Base-by-base conservation (phyloP, 2,113 vertebrate species). In the Platichthys stellatus region DNA sequence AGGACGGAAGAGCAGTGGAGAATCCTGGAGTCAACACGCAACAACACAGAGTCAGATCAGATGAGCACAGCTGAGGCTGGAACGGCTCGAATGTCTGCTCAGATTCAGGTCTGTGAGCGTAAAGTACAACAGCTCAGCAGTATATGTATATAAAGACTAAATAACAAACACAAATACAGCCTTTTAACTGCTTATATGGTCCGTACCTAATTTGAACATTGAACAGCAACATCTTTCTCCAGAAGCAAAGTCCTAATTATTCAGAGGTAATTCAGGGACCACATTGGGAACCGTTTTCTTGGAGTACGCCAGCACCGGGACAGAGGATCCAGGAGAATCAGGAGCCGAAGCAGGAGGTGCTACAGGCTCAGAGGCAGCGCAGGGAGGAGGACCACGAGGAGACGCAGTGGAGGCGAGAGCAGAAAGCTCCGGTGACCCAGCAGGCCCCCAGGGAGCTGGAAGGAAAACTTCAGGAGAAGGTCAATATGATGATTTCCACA, bases 381-480 rank as follows among this genome's bases (percentile, higher is more conserved):
- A 85, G 86, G 40, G 93, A 95, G 0, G 79, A 81, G 2, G 95
- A 45, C 12, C n/a, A 96, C 54, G 93, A 96, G 1, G 82, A 82
- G 0, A 95, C 95, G 62, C 94, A 95, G 78, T 93, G 93, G 6
- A 88, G 87, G 11, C 81, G 94, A 64, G 96, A 96, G 68, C 95
- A 88, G 88, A 93, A 95, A 0, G 83, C 91, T 49, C 90, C 94
- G 2, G 90, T 96, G 82, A 96, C 93, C 31, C 94, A 96, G 61
- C 92, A 95, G 31, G 95, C 95, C 0, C 69, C 90, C 1, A 92
- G 95, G 68, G 94, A 93, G 54, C 79, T 97, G 24, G 80, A 90
- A 0, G 84, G 72, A 14, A 95, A 95, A 58, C 94, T 99, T 0
- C 78, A 93, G 10, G 96, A 97, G 73, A 98, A 97, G 95, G 97